A percentile compares a stretch with the other conserved stretches of the same genome.
Evolutionary conservation across 2,113 vertebrate species (phyloP).

Genomic region (Semnopithecus entellus): DNA sequence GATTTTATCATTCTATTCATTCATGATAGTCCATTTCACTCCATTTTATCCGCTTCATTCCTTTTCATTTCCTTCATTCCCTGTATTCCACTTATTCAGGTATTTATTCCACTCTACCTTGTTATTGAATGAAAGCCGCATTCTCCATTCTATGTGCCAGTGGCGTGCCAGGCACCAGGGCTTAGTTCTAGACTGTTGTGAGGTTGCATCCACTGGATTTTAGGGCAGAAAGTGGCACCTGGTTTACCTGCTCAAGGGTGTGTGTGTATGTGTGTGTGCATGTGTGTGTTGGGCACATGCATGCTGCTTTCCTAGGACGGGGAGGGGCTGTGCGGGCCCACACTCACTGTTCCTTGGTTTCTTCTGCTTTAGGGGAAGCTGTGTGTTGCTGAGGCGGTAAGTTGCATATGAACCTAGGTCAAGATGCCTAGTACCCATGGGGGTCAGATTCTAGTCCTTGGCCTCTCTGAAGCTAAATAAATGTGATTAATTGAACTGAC

Average conservation of each 20-base stretch:
- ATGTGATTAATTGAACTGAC: not conserved
- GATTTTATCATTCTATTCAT: no score
- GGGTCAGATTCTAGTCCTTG: not conserved
- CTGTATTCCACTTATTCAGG: not conserved
- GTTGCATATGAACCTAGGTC: no score
- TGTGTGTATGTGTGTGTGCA: fast-evolving
- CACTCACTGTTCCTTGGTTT: not conserved
- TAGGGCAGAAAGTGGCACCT: not conserved
- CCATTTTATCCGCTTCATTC: no score
- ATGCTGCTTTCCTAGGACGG: not conserved
- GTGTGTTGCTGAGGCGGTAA: not conserved
- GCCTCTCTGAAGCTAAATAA: not conserved
- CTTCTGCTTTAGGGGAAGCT: not conserved
- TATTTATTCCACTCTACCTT: not conserved
- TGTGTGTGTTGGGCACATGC: fast-evolving
- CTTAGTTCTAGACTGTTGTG: no score
- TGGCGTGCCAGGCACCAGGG: not conserved
- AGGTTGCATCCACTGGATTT: not conserved
- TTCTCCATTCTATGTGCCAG: not conserved
- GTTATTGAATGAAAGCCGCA: not conserved
- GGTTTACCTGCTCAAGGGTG: not conserved
- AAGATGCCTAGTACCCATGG: not conserved
- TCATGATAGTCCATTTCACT: not conserved
- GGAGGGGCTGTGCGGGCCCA: not conserved
- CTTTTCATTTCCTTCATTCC: not conserved